Evolutionary conservation across 1,140 invertebrate genomes (phyloP), one percentile per base, ranked within the genome.

Genomic region (Periplaneta americana): DNA sequence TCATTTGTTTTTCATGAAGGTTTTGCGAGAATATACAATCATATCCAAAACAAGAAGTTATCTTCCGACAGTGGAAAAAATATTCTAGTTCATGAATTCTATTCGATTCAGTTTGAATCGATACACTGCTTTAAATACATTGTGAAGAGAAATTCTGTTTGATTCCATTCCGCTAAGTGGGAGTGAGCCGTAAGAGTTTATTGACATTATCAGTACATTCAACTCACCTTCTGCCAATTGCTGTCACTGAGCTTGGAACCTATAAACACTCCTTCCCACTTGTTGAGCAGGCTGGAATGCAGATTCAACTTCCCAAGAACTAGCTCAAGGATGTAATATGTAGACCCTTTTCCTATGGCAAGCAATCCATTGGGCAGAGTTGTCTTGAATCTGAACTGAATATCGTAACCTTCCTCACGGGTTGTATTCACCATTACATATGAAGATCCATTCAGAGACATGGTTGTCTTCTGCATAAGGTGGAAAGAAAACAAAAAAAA

Each of bases 311-410:
- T 90, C 18, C 96, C 96, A 84, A 94, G 92, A 1, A 93, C 92
- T 28, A 98, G 89, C 84, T 96, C 93, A 33, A 98, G 89, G 83
- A 96, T 94, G 87, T 96, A 97, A 87, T 93, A 96, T 2, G 95
- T 96, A 34, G 92, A 88, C 17, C 96, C 95, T 83, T 93, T 94
- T 35, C 96, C 95, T 87, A 96, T 93, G 15, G 95, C 95, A 78
- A 99, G 87, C n/a, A 97, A 88, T 33, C 96, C 96, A 87, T 94
- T 94, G 0, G 94, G 92, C 34, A 98, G 87, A 6, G 97, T 98
- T 0, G 97, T 98, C 85, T 96, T 94, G 87, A 99, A 98, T 34
- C 95, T 90, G 85, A 98, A 94, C 83, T 95, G 93, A 57, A 98
- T 94, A 85, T 96, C 95, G 87, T 97, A 97, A 75, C 95, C 95